These are phyloP conservation scores for Pseudochaenichthys georgianus DNA, from an alignment of 2,797 vertebrate species.

Conservation along the genomic window DNA sequence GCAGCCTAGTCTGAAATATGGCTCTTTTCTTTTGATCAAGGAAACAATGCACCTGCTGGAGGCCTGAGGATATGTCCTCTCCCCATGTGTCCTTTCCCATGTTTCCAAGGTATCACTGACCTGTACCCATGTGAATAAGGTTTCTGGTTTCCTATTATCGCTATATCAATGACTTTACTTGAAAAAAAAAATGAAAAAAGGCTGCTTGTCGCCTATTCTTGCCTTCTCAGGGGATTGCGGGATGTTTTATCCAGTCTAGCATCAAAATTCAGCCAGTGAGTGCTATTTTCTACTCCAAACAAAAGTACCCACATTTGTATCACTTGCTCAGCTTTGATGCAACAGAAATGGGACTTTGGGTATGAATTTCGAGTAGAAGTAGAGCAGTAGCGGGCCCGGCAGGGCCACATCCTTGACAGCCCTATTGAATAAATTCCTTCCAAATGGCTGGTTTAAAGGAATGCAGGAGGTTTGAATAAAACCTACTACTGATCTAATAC, in stretches of 20 bases:
- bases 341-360: constrained; percentile 53
- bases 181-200: constrained; percentile 21
- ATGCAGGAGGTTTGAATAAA: constrained; percentile 62
- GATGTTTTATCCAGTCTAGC: constrained; percentile 27
- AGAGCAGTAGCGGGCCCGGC: constrained; percentile 33
- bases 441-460: constrained; percentile 59
- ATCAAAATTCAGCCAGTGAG: constrained; percentile 35
- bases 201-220: constrained; percentile 23
- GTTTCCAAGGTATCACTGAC: constrained; percentile 39
- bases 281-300: constrained; percentile 49
- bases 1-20: constrained; percentile 69
- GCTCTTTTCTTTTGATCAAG: constrained; percentile 68
- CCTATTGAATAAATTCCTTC: constrained; percentile 56
- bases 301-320: constrained; percentile 48
- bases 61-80: constrained; percentile 64
- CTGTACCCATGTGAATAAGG: constrained; percentile 13
- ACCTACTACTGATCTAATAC: constrained; percentile 51
- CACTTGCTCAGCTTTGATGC: constrained; percentile 50
- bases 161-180: constrained; percentile 9
- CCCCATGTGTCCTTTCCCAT: constrained; percentile 34
- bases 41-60: constrained; percentile 77
- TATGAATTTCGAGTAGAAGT: constrained; percentile 56
- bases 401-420: constrained; percentile 52
- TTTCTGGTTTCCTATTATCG: constrained; percentile 28
- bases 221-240: constrained; percentile 39